Percentiles rank a stretch among this genome's conserved stretches.
phyloP scores from a whole-genome alignment of 2,888 invertebrate genomes.

The Melipona bicolor region DNA sequence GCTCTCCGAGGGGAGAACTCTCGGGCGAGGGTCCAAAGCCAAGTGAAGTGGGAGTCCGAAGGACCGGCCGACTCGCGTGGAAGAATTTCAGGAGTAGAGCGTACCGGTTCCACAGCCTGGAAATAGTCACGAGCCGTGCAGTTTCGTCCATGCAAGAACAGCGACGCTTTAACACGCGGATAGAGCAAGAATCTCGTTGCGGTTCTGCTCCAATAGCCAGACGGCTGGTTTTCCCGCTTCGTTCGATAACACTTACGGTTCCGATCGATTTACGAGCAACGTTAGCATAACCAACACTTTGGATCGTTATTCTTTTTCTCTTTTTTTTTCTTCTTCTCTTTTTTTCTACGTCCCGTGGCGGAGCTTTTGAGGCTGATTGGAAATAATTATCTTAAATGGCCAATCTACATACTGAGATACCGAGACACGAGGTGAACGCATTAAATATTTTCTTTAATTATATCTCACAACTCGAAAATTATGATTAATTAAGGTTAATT shows the following conservation, averaged over 20 bases:
- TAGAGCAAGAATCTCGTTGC: constrained; percentile 49
- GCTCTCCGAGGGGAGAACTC: no score
- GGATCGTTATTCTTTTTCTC: background rate
- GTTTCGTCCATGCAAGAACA: constrained; percentile 28
- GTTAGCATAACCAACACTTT: background rate
- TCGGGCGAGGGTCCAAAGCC: background rate
- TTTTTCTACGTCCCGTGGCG: background rate
- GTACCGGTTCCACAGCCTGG: constrained; percentile 27
- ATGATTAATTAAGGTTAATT: no score
- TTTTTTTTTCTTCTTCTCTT: background rate
- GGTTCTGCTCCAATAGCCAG: constrained; percentile 59
- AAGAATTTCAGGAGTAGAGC: constrained; percentile 10
- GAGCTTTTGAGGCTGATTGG: no score
- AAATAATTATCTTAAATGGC: no score
- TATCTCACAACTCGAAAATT: no score
- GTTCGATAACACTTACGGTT: constrained; percentile 49
- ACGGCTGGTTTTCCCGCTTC: constrained; percentile 20
- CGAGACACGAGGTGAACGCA: no score
- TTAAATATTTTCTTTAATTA: no score
- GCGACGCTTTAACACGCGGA: constrained; percentile 24
- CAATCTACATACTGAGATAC: no score
- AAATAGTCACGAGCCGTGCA: constrained; percentile 14
- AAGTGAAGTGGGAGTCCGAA: background rate
- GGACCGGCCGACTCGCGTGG: constrained; percentile 13
- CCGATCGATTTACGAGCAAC: constrained; percentile 38